Evolutionary conservation across 2,888 invertebrate genomes (phyloP).

Genomic region (Acanthosepion lycidas): DNA sequence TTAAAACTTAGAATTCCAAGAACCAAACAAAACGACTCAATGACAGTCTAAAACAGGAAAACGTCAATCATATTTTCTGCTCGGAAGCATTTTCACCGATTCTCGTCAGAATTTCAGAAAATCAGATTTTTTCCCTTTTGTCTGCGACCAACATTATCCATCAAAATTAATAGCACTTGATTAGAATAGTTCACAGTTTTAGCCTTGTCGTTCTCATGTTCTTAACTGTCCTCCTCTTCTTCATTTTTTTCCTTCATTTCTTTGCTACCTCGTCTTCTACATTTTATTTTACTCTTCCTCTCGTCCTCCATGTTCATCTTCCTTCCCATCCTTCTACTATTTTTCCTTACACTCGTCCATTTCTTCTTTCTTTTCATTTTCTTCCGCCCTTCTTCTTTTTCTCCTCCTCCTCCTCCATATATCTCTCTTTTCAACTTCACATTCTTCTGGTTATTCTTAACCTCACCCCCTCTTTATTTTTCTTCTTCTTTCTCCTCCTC

Average conservation of each 20-base stretch:
- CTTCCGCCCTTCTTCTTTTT: neutral
- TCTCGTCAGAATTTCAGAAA: neutral
- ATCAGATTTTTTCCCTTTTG: no score
- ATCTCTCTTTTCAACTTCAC: neutral
- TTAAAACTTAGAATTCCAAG: neutral
- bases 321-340: neutral
- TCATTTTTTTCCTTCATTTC: neutral
- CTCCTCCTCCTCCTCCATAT: neutral
- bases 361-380: neutral
- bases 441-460: neutral
- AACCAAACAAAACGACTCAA: neutral
- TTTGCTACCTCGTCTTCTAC: no score
- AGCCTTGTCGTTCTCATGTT: no score
- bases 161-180: no score
- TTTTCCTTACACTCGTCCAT: neutral
- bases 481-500: neutral
- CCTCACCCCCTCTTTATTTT: neutral
- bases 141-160: no score
- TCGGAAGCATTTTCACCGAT: neutral
- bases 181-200: no score
- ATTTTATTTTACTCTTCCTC: neutral
- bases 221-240: neutral
- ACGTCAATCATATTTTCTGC: neutral
- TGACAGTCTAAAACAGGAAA: neutral
- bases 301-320: neutral